These are phyloP conservation scores for Oncorhynchus clarkii DNA, from an alignment of 2,113 vertebrate species.

Conservation along the genomic window DNA sequence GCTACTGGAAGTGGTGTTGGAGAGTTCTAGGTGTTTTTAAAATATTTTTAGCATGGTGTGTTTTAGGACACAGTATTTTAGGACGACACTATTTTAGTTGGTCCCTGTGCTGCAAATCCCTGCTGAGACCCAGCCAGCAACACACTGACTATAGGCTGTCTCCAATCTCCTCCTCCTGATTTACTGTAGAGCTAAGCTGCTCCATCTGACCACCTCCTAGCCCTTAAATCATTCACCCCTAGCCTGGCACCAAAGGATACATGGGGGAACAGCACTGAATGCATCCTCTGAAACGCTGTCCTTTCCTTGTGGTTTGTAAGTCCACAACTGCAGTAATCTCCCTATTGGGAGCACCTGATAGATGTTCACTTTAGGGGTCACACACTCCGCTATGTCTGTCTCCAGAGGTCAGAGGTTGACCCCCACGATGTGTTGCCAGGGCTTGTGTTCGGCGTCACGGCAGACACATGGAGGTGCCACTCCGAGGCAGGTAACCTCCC, in stretches of 20 bases:
- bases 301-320: not conserved
- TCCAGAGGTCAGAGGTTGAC: too few relatives aligned
- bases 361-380: not conserved
- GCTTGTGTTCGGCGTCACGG: not conserved
- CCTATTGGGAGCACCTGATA: not conserved
- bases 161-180: not conserved
- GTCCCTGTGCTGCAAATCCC: slow-evolving; percentile 38
- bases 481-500: not conserved
- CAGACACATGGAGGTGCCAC: not conserved
- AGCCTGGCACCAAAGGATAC: not conserved
- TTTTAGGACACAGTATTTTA: slow-evolving; percentile 33
- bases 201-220: not conserved
- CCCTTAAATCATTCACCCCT: not conserved
- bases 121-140: slow-evolving; percentile 8
- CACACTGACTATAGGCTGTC: not conserved
- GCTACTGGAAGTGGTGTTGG: too few relatives aligned
- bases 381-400: not conserved
- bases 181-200: not conserved
- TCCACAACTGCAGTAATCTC: not conserved
- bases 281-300: not conserved
- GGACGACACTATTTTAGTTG: slow-evolving; percentile 51
- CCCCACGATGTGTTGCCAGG: not conserved
- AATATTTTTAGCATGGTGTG: slow-evolving; percentile 4
- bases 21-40: not conserved
- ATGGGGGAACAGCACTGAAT: not conserved